Evolutionary conservation across 2,888 invertebrate genomes (phyloP), one percentile per base, ranked within the genome.

Genomic region (Ophraella communa): DNA sequence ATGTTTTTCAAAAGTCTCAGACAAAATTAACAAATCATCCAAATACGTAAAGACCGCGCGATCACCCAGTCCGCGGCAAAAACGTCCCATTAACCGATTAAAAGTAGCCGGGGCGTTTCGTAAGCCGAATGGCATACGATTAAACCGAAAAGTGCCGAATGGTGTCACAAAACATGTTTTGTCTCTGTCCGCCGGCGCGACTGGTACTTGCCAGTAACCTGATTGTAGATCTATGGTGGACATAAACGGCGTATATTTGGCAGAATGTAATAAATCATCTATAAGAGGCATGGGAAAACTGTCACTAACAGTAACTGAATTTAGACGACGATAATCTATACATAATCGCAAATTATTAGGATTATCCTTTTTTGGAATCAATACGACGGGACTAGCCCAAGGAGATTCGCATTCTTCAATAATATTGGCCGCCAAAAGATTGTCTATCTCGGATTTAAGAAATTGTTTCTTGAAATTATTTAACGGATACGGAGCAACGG

Each of bases 1-100:
- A 63, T 77, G 73, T 55, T 71, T 57, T 21, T 74, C 66, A 54
- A 73, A 72, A 27, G 62, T 55, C 14, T 62, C 62, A 24, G 62
- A 62, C 14, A 62, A 53, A 17, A 47, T 45, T 45, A 62, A 23
- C n/a, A n/a, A n/a, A n/a, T n/a, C n/a, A n/a, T n/a, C n/a, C n/a
- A n/a, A n/a, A n/a, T n/a, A n/a, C n/a, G n/a, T n/a, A n/a, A n/a
- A n/a, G n/a, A n/a, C n/a, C n/a, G n/a, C n/a, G n/a, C n/a, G n/a
- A n/a, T n/a, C n/a, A n/a, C n/a, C n/a, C n/a, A n/a, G n/a, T n/a
- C n/a, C n/a, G n/a, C n/a, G n/a, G n/a, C n/a, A n/a, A n/a, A n/a
- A n/a, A n/a, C n/a, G n/a, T n/a, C n/a, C n/a, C n/a, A n/a, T n/a
- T n/a, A n/a, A n/a, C n/a, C n/a, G 24, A 24, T 24, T 24, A 24